Evolutionary conservation across 1,140 invertebrate genomes (phyloP).

Genomic region (Brachionus rubens): DNA sequence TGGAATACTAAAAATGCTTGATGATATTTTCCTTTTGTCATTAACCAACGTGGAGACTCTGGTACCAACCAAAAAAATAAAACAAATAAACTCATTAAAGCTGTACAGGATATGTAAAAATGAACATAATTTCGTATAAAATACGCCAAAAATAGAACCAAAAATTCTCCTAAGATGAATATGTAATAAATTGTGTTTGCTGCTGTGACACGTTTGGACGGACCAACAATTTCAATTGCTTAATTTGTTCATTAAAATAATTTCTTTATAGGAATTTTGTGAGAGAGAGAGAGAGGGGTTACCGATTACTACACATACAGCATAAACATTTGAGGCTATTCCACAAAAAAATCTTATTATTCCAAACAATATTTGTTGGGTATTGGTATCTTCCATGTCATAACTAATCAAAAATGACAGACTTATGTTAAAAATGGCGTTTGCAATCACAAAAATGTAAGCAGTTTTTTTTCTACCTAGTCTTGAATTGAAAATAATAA

Average conservation of each 20-base stretch:
- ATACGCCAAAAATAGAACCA: conserved; percentile 40
- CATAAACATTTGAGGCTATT: conserved; percentile 23
- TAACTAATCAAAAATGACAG: background rate
- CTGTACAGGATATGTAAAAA: background rate
- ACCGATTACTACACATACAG: background rate
- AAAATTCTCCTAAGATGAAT: conserved; percentile 36
- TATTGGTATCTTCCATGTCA: background rate
- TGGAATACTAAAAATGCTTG: conserved; percentile 8
- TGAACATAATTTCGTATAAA: conserved; percentile 25
- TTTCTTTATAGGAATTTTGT: background rate
- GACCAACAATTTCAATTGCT: conserved; percentile 40
- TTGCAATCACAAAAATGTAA: conserved; percentile 14
- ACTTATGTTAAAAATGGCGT: conserved; percentile 1
- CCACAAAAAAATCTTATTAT: background rate
- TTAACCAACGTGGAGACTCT: conserved; percentile 36
- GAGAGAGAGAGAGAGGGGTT: background rate
- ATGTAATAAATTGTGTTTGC: conserved; percentile 29
- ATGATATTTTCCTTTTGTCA: background rate
- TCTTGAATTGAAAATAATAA: background rate
- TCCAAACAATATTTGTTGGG: background rate
- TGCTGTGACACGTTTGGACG: conserved; percentile 13
- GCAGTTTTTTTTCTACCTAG: conserved; percentile 25
- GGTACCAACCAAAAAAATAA: conserved; percentile 38
- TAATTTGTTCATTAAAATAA: background rate
- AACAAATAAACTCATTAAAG: conserved; percentile 7